Evolutionary conservation across 2,888 invertebrate species (phyloP).

Genomic region (Drosophila putrida): DNA sequence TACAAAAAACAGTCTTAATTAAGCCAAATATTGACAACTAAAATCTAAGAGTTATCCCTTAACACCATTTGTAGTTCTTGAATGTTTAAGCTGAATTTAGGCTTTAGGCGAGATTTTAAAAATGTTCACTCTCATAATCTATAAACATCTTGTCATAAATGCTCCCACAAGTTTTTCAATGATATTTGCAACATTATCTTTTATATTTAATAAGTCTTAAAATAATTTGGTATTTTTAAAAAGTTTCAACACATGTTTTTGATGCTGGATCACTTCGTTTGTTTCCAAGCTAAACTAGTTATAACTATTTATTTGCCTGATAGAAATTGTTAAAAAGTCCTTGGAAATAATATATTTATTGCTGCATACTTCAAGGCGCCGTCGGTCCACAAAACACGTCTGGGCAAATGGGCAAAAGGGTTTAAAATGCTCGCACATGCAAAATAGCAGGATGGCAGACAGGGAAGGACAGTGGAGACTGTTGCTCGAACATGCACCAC

Average conservation of each 20-base stretch:
- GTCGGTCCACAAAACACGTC: slow-evolving; percentile 39
- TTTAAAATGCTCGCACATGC: slow-evolving; percentile 49
- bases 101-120: too few relatives aligned
- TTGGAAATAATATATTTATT: background rate
- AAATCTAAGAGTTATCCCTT: background rate
- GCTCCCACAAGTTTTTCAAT: too few relatives aligned
- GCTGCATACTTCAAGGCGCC: slow-evolving; percentile 45
- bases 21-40: too few relatives aligned
- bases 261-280: background rate
- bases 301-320: background rate
- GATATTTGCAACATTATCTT: too few relatives aligned
- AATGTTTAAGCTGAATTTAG: too few relatives aligned
- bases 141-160: too few relatives aligned
- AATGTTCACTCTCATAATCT: background rate
- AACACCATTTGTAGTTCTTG: background rate
- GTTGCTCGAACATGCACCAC: slow-evolving; percentile 63
- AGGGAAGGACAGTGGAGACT: background rate
- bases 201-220: too few relatives aligned
- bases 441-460: slow-evolving; percentile 53
- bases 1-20: too few relatives aligned
- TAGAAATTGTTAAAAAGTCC: background rate
- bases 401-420: slow-evolving; percentile 27
- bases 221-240: too few relatives aligned
- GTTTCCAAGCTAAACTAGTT: background rate
- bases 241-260: too few relatives aligned